A percentile compares a stretch with the other conserved stretches of the same genome.
Evolutionary conservation across 2,888 invertebrate species (phyloP).

Genomic region (Coremacera marginata): DNA sequence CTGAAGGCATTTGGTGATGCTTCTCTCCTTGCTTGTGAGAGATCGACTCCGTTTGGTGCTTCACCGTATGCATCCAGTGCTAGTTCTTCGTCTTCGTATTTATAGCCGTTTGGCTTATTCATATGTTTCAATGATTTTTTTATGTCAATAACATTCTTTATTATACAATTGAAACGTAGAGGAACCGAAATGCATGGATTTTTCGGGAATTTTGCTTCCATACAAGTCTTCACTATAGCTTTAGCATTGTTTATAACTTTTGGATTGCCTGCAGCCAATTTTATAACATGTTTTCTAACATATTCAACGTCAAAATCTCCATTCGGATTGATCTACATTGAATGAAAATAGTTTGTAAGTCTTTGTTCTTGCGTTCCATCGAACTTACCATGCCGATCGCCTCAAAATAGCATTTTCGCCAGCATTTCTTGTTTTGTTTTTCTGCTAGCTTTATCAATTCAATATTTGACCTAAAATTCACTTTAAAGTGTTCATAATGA

Average conservation of each 20-base stretch:
- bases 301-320: not conserved
- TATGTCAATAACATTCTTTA: not conserved
- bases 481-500: too few species aligned
- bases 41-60: too few species aligned
- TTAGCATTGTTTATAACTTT: not conserved
- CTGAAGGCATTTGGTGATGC: too few species aligned
- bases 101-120: too few species aligned
- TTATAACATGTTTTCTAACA: not conserved
- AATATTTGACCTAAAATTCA: not conserved
- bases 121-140: not conserved
- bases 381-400: slow-evolving; percentile 1
- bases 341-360: too few species aligned
- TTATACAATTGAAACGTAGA: too few species aligned
- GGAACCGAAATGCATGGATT: not conserved
- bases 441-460: not conserved
- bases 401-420: slow-evolving; percentile 12
- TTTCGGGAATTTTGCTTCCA: not conserved
- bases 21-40: too few species aligned
- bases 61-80: too few species aligned
- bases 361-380: not conserved
- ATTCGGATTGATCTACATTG: not conserved
- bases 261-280: not conserved
- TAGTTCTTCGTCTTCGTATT: too few species aligned
- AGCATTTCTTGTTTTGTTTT: not conserved
- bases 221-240: not conserved